These are phyloP conservation scores for Danio aesculapii DNA, from an alignment of 2,797 vertebrate genomes.

Conservation along the genomic window DNA sequence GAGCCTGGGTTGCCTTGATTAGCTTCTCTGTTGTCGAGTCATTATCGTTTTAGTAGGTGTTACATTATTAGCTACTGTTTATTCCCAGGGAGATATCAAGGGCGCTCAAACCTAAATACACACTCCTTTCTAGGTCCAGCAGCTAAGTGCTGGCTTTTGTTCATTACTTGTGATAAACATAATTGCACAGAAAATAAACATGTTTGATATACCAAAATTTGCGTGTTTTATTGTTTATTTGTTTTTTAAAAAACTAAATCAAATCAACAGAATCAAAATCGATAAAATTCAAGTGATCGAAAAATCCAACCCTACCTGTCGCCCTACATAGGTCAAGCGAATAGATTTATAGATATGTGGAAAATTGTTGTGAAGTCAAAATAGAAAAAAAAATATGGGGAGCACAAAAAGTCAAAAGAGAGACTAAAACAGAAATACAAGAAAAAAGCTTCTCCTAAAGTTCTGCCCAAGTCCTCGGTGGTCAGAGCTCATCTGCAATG, in stretches of 20 bases:
- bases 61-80: neutral
- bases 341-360: neutral
- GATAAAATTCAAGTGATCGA: too few species aligned
- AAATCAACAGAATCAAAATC: too few species aligned
- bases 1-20: too few species aligned
- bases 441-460: constrained; percentile 17
- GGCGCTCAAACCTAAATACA: neutral
- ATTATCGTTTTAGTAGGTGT: neutral
- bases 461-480: constrained; percentile 5
- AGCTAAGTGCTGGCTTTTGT: too few species aligned
- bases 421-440: neutral
- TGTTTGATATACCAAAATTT: too few species aligned
- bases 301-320: too few species aligned
- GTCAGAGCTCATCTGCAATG: constrained; percentile 47
- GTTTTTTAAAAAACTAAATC: too few species aligned
- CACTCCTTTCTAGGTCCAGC: neutral
- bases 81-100: constrained; percentile 16
- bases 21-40: constrained; percentile 3
- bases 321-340: neutral
- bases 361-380: neutral
- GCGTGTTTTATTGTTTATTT: too few species aligned
- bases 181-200: too few species aligned
- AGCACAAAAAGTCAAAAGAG: neutral
- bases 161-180: too few species aligned
- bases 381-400: neutral